Evolutionary conservation across 1,140 invertebrate genomes (phyloP).

Genomic region (Formica selysi): DNA sequence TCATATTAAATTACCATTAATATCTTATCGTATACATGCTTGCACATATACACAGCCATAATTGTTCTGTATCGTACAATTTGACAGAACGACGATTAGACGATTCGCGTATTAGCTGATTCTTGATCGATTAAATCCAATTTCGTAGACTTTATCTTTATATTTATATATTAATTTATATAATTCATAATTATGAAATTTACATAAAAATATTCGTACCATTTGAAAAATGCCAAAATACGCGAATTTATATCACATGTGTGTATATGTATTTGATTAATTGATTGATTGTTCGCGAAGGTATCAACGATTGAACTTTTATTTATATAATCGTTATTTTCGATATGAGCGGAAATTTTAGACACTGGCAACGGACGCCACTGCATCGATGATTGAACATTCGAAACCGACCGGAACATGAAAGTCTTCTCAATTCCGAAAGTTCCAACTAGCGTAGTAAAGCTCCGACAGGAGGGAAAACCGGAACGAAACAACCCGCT

Average conservation of each 20-base stretch:
- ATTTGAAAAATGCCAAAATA: too few relatives aligned
- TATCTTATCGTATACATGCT: neutral
- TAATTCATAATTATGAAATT: neutral
- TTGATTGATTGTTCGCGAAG: too few relatives aligned
- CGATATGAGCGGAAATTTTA: conserved; percentile 10
- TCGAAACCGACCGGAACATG: conserved; percentile 10
- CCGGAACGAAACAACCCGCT: neutral
- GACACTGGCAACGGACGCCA: neutral
- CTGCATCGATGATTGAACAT: conserved; percentile 12
- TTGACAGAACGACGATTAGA: conserved; percentile 3
- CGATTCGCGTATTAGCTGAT: neutral
- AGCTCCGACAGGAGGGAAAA: neutral
- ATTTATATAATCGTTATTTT: neutral
- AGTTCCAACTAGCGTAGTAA: neutral
- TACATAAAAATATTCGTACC: neutral
- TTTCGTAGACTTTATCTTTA: conserved; percentile 10
- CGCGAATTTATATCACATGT: neutral
- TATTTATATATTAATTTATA: neutral
- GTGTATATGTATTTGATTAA: neutral
- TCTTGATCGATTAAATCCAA: neutral
- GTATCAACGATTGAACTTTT: neutral
- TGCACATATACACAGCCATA: neutral
- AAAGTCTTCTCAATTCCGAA: conserved; percentile 18
- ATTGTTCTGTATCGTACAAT: conserved; percentile 39
- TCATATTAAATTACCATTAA: conserved; percentile 28